These are phyloP conservation scores for Heterochromis multidens DNA, from an alignment of 2,113 vertebrate genomes.

Conservation along the genomic window DNA sequence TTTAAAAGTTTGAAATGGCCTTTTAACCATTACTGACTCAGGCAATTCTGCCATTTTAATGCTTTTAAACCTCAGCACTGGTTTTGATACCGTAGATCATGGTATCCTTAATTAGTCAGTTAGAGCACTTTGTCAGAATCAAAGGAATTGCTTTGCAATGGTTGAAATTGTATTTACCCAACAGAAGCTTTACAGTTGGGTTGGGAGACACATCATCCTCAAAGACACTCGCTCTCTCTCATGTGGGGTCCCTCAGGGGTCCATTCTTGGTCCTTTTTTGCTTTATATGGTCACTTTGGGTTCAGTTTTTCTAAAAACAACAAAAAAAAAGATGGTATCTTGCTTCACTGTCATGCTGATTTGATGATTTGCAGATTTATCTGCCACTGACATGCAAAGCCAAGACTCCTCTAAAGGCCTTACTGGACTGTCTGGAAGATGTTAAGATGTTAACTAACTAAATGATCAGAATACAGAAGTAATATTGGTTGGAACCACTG, in stretches of 20 bases:
- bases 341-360: background rate
- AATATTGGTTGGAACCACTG: background rate
- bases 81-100: background rate
- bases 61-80: background rate
- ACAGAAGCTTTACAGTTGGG: background rate
- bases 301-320: background rate
- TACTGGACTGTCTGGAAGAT: background rate
- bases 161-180: background rate
- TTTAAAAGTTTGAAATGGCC: background rate
- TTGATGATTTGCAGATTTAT: background rate
- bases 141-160: background rate
- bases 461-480: background rate
- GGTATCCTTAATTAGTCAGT: background rate
- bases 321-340: background rate
- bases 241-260: background rate
- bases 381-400: too few relatives aligned
- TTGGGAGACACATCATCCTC: background rate
- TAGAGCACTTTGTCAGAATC: background rate
- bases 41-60: background rate
- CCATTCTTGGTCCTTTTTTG: background rate
- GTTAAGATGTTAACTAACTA: background rate
- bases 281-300: background rate
- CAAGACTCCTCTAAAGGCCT: too few relatives aligned
- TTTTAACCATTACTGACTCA: background rate
- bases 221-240: background rate